Evolutionary conservation across 2,113 vertebrate genomes (phyloP).

Genomic region (Corvus hawaiiensis): DNA sequence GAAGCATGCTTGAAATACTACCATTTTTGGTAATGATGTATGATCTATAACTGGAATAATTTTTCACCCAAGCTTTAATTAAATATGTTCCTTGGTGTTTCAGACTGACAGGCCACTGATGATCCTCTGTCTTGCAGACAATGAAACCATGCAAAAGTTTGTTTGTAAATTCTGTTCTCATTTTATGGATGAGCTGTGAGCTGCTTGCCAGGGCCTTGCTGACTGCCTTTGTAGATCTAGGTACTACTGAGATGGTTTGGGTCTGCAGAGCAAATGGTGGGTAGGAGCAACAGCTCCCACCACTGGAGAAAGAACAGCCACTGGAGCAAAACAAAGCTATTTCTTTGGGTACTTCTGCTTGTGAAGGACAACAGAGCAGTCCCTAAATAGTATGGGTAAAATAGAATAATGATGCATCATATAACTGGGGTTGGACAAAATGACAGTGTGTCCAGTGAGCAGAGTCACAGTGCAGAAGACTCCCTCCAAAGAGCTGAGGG

Average conservation of each 20-base stretch:
- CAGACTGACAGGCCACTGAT: not conserved
- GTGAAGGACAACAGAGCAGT: not conserved
- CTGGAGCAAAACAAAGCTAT: not conserved
- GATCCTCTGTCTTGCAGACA: not conserved
- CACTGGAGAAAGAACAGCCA: not conserved
- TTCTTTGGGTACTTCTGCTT: not conserved
- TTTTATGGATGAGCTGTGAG: not conserved
- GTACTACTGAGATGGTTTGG: not conserved
- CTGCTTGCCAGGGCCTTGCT: not conserved
- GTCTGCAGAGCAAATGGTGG: not conserved
- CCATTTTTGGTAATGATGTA: not conserved
- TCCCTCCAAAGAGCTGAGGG: not conserved
- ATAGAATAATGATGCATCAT: not conserved
- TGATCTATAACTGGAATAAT: not conserved
- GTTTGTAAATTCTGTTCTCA: not conserved
- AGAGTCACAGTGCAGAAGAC: not conserved
- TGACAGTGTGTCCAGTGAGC: not conserved
- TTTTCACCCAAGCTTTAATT: not conserved
- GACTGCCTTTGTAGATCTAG: not conserved
- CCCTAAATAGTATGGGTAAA: not conserved
- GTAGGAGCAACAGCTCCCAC: not conserved
- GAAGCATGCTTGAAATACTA: not conserved
- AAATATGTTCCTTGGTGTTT: not conserved
- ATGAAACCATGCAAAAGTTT: not conserved
- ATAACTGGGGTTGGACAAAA: not conserved